Percentiles rank a stretch among this genome's conserved stretches.
Evolutionary conservation across 2,113 vertebrate species (phyloP).

Genomic region (Sander lucioperca): DNA sequence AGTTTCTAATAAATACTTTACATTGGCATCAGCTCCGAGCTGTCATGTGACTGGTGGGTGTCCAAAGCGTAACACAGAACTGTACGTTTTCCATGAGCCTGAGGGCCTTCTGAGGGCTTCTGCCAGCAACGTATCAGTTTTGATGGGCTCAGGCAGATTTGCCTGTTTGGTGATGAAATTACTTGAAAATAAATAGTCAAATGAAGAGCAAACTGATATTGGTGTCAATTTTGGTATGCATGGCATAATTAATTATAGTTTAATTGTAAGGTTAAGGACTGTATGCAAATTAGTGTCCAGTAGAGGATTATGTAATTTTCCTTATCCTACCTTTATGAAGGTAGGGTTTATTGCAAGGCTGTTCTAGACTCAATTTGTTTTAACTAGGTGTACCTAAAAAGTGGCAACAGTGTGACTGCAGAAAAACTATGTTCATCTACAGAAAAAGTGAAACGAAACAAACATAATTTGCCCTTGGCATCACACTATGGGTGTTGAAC

Average conservation of each 20-base stretch:
- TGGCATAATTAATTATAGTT: slow-evolving; percentile 5
- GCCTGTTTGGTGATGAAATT: slow-evolving; percentile 13
- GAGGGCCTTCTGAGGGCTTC: slow-evolving; percentile 12
- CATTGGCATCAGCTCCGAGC: slow-evolving; percentile 17
- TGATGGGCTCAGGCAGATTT: slow-evolving; percentile 23
- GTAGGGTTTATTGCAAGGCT: neutral
- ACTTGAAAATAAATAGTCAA: slow-evolving; percentile 1
- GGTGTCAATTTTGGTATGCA: neutral
- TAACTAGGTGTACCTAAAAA: neutral
- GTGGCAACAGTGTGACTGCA: neutral
- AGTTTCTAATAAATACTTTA: slow-evolving; percentile 50
- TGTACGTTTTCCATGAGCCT: slow-evolving; percentile 55
- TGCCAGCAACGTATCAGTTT: slow-evolving; percentile 38
- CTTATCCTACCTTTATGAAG: neutral
- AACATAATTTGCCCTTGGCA: slow-evolving; percentile 32
- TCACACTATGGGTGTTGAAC: slow-evolving; percentile 42
- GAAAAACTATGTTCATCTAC: neutral
- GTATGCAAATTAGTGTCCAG: neutral
- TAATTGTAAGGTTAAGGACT: neutral
- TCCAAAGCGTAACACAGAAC: slow-evolving; percentile 50
- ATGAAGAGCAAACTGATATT: slow-evolving; percentile 6
- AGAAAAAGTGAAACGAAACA: slow-evolving; percentile 19
- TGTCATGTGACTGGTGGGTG: slow-evolving; percentile 53
- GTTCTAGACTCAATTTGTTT: neutral
- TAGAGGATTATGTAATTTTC: neutral